These are phyloP conservation scores for Coregonus sp. DNA, from an alignment of 2,797 vertebrate species.

Conservation along the genomic window DNA sequence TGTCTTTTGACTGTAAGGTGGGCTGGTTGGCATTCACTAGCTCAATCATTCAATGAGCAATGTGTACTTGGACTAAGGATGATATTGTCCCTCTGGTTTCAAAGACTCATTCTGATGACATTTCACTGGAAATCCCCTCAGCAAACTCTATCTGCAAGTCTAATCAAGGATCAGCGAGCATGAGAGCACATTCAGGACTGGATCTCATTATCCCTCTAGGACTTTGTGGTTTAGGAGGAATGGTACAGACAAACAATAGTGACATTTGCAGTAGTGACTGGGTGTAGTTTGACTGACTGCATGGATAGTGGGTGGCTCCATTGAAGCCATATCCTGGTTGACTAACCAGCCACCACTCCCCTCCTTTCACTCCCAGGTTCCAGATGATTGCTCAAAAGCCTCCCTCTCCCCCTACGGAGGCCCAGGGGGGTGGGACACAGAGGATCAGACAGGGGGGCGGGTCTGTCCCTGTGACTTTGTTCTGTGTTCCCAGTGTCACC, in stretches of 20 bases:
- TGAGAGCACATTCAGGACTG: neutral
- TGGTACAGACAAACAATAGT: slow-evolving; percentile 22
- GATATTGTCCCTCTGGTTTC: neutral
- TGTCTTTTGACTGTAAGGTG: neutral
- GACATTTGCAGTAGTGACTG: slow-evolving; percentile 2
- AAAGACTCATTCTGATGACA: neutral
- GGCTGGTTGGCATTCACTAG: neutral
- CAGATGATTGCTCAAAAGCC: slow-evolving; percentile 26
- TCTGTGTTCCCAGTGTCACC: slow-evolving; percentile 53
- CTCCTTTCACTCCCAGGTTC: slow-evolving; percentile 18
- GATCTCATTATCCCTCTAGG: neutral
- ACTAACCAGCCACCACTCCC: slow-evolving; percentile 27
- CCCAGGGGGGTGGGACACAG: neutral
- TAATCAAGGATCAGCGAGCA: slow-evolving; percentile 2
- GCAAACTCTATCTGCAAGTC: slow-evolving; percentile 15
- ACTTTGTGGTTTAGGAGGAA: neutral
- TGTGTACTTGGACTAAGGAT: neutral
- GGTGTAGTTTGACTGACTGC: slow-evolving; percentile 19
- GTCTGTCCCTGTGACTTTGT: slow-evolving; percentile 40
- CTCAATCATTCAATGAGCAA: neutral
- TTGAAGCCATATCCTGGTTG: slow-evolving; percentile 18
- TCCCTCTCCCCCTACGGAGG: neutral
- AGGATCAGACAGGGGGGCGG: neutral
- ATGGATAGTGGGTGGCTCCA: neutral
- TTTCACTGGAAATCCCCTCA: slow-evolving; percentile 10